phyloP scores from a whole-genome alignment of 2,797 vertebrate species.

The Orestias chungarensis region DNA sequence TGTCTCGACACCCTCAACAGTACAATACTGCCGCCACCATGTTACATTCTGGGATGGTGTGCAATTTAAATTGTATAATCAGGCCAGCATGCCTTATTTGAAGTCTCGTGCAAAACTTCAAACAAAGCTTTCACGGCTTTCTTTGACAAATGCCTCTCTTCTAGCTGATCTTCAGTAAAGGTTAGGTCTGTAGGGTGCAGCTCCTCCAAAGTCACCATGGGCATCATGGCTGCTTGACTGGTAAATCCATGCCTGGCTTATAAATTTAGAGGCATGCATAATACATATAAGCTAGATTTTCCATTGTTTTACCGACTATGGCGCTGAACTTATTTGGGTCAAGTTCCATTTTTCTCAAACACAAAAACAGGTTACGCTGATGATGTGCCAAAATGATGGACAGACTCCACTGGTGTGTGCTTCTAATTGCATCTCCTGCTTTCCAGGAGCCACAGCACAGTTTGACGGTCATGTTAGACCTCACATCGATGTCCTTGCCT shows the following conservation, averaged over 20 bases:
- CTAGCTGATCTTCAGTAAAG: no score
- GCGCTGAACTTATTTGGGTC: conserved; percentile 18
- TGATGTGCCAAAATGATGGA: conserved; percentile 63
- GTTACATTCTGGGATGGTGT: no score
- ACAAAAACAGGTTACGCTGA: conserved; percentile 19
- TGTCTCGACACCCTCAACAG: no score
- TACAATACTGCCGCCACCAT: no score
- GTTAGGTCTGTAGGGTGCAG: no score
- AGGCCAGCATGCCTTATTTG: no score
- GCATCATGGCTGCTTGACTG: no score
- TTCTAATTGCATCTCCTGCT: conserved; percentile 67
- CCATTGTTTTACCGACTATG: conserved; percentile 7
- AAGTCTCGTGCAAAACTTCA: no score
- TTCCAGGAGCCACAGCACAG: conserved; percentile 31
- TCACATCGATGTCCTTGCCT: conserved; percentile 21
- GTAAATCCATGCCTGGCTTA: not conserved
- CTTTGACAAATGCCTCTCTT: no score
- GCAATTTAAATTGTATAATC: no score
- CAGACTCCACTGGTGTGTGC: conserved; percentile 53
- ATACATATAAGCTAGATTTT: not conserved
- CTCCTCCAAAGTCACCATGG: no score
- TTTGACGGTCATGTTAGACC: conserved; percentile 41
- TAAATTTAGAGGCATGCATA: not conserved
- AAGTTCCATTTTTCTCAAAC: conserved; percentile 11
- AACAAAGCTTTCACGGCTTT: no score